These are phyloP conservation scores for Ormia ochracea DNA, from an alignment of 2,888 invertebrate species.

Conservation along the genomic window DNA sequence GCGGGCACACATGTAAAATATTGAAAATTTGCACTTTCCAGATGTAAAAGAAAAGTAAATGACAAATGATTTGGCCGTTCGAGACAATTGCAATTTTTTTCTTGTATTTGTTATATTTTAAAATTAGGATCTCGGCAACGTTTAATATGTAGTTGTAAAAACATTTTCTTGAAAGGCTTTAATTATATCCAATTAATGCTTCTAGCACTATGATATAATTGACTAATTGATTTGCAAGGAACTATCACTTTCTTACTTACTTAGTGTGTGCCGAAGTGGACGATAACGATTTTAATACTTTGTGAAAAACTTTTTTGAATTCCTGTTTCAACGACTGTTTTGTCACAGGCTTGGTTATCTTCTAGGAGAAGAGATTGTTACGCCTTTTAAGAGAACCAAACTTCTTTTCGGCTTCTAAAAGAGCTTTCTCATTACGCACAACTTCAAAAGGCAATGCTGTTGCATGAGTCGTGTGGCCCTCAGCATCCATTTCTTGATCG, in stretches of 20 bases:
- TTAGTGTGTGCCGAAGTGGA: constrained; percentile 20
- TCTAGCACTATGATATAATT: constrained; percentile 32
- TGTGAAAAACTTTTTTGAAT: constrained; percentile 68
- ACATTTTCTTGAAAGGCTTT: not conserved
- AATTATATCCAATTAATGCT: constrained; percentile 26
- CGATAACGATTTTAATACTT: constrained; percentile 59
- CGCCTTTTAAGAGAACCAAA: constrained; percentile 78
- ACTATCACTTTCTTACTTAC: constrained; percentile 24
- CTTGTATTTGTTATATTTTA: not conserved
- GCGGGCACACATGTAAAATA: not conserved
- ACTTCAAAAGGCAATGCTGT: constrained; percentile 81
- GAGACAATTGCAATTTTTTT: not conserved
- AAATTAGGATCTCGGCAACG: not conserved
- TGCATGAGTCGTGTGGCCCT: constrained; percentile 71
- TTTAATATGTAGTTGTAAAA: not conserved
- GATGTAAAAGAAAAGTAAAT: not conserved
- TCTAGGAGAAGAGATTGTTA: constrained; percentile 79
- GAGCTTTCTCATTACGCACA: constrained; percentile 78
- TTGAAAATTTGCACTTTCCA: not conserved
- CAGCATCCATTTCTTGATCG: constrained; percentile 79
- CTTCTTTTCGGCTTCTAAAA: constrained; percentile 78
- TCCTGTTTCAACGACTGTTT: constrained; percentile 68
- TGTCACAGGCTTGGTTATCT: constrained; percentile 67
- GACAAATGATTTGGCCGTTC: not conserved
- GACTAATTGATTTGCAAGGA: constrained; percentile 22